Conservation (phyloP, 1,140 invertebrate species). For the Atopsyche davidsoni region DNA sequence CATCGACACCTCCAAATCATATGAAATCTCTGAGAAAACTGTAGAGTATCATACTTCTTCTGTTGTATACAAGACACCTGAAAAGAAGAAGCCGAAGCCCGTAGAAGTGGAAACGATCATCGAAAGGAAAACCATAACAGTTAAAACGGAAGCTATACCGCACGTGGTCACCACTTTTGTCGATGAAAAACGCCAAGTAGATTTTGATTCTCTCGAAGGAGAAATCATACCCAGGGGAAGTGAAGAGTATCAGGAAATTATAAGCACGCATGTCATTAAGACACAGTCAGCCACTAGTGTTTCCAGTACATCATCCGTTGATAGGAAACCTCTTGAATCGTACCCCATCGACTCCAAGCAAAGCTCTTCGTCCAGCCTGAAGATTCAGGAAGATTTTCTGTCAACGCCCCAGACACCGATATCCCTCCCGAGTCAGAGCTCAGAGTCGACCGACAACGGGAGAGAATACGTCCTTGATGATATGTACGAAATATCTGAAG, state of each 20-base stretch:
- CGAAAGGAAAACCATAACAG: conserved; percentile 20
- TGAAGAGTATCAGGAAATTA: conserved; percentile 44
- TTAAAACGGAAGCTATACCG: conserved; percentile 23
- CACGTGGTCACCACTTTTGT: neutral
- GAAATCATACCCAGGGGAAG: conserved; percentile 44
- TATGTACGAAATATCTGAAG: conserved; percentile 52
- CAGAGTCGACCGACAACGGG: conserved; percentile 58
- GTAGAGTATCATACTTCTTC: conserved; percentile 28
- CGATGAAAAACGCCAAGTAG: conserved; percentile 35
- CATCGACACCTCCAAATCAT: conserved; percentile 25
- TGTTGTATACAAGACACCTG: conserved; percentile 27
- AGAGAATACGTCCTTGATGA: conserved; percentile 55
- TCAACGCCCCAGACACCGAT: conserved; percentile 53
- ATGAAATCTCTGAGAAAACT: conserved; percentile 26
- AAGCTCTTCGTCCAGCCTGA: conserved; percentile 35
- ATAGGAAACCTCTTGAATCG: conserved; percentile 22
- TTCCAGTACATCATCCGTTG: conserved; percentile 21
- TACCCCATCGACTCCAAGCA: conserved; percentile 29
- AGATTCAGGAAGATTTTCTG: conserved; percentile 45
- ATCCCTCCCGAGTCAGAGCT: conserved; percentile 56
- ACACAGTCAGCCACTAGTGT: conserved; percentile 21
- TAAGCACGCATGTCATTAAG: conserved; percentile 11
- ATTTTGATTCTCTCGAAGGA: conserved; percentile 35
- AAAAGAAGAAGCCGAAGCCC: conserved; percentile 26
- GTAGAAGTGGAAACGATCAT: conserved; percentile 14